Evolutionary conservation across 2,797 vertebrate genomes (phyloP).

Genomic region (Oreortyx pictus): DNA sequence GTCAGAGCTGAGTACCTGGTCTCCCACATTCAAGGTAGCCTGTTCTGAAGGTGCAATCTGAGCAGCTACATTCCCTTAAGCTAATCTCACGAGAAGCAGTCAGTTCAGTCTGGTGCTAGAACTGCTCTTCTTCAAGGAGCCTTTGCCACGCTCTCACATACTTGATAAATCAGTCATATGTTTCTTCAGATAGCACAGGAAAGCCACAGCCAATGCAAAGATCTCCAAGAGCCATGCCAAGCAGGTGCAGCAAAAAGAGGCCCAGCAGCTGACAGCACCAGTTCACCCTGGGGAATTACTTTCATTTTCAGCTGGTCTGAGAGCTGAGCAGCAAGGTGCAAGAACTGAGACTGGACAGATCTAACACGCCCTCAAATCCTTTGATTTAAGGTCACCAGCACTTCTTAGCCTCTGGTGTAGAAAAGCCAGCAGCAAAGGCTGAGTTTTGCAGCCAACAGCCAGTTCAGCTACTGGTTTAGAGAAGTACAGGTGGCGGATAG

Average conservation of each 20-base stretch:
- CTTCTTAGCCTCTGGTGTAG: neutral
- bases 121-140: conserved; percentile 33
- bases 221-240: neutral
- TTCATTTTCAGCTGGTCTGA: neutral
- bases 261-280: neutral
- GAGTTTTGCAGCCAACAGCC: neutral
- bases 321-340: neutral
- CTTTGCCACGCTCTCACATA: conserved; percentile 16
- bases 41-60: neutral
- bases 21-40: neutral
- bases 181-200: conserved; percentile 18
- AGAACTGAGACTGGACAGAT: neutral
- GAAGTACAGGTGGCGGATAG: neutral
- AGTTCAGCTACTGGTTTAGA: neutral
- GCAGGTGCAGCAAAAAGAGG: neutral
- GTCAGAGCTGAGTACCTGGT: neutral
- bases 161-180: neutral
- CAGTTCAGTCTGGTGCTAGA: conserved; percentile 4
- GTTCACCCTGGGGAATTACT: neutral
- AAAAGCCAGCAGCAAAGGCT: neutral
- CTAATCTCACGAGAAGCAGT: conserved; percentile 4
- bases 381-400: neutral
- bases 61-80: conserved; percentile 15
- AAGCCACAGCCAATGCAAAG: neutral
- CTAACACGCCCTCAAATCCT: neutral